Evolutionary conservation across 2,888 invertebrate species (phyloP).

Genomic region (Caradrina clavipalpis): DNA sequence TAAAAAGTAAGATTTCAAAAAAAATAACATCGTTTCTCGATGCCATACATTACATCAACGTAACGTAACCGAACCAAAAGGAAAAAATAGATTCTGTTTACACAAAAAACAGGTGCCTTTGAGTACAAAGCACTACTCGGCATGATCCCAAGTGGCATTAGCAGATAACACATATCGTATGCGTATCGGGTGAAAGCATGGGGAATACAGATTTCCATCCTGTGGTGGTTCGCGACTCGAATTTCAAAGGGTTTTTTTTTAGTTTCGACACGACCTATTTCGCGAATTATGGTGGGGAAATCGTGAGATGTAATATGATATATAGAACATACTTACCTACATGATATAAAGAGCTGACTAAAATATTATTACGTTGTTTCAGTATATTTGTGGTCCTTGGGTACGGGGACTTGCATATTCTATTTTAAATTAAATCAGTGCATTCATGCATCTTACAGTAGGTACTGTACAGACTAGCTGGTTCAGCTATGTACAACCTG

Average conservation of each 20-base stretch:
- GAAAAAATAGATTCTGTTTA: constrained; percentile 80
- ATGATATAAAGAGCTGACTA: neutral
- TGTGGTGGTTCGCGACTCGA: constrained; percentile 81
- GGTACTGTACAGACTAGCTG: no score
- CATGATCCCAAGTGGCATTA: constrained; percentile 87
- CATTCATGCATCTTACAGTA: no score
- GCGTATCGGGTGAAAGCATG: constrained; percentile 88
- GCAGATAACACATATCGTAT: constrained; percentile 88
- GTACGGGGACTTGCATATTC: no score
- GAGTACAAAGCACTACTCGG: constrained; percentile 86
- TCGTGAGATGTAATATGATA: constrained; percentile 14
- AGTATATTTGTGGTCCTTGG: no score
- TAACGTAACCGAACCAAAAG: constrained; percentile 28
- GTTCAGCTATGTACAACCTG: no score
- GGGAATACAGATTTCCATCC: constrained; percentile 87
- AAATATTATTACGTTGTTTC: no score
- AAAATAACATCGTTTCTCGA: neutral
- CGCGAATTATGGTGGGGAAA: constrained; percentile 58
- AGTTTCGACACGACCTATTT: constrained; percentile 72
- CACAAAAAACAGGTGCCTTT: constrained; percentile 87
- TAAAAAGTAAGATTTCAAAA: no score
- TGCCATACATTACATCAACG: neutral
- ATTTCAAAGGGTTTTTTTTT: constrained; percentile 89
- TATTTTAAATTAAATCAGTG: no score
- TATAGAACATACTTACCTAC: no score